Percentiles rank a stretch among this genome's conserved stretches.
These are phyloP conservation scores for Lithophane socia DNA, from an alignment of 2,888 invertebrate species.

Conservation along the genomic window DNA sequence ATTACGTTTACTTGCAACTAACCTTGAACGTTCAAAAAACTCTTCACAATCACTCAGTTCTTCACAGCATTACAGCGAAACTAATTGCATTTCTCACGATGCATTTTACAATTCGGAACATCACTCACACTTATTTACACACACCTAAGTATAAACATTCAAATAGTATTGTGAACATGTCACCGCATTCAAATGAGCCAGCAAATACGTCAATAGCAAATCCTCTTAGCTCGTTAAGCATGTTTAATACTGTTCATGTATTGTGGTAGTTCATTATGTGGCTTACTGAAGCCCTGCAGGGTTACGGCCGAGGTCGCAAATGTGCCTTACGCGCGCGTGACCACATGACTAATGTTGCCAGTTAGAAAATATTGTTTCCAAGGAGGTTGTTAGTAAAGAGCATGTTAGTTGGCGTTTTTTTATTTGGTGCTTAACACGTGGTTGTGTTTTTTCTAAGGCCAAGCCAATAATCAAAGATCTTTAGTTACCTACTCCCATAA, in stretches of 20 bases:
- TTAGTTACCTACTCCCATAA: background rate
- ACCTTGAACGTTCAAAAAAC: background rate
- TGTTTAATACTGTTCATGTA: conserved; percentile 63
- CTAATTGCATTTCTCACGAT: conserved; percentile 23
- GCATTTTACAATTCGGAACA: conserved; percentile 37
- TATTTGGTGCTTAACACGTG: conserved; percentile 29
- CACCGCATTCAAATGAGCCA: conserved; percentile 49
- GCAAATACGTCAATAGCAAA: conserved; percentile 62
- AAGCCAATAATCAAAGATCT: background rate
- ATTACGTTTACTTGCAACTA: background rate
- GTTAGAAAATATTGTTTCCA: conserved; percentile 47
- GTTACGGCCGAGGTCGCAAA: conserved; percentile 72
- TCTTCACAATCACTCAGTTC: background rate
- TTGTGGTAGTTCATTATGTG: conserved; percentile 72
- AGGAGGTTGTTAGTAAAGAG: conserved; percentile 21
- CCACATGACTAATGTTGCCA: conserved; percentile 49
- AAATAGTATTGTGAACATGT: conserved; percentile 37
- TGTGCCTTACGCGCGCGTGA: conserved; percentile 45
- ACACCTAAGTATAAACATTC: conserved; percentile 9
- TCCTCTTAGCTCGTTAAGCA: conserved; percentile 67
- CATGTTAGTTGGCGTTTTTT: conserved; percentile 30
- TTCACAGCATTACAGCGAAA: background rate
- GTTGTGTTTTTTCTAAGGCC: conserved; percentile 28
- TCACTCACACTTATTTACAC: conserved; percentile 14
- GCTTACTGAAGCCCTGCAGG: conserved; percentile 75